Percentiles rank a stretch among this genome's conserved stretches.
Evolutionary conservation across 2,113 vertebrate genomes (phyloP).

Genomic region (Girardinichthys multiradiatus): DNA sequence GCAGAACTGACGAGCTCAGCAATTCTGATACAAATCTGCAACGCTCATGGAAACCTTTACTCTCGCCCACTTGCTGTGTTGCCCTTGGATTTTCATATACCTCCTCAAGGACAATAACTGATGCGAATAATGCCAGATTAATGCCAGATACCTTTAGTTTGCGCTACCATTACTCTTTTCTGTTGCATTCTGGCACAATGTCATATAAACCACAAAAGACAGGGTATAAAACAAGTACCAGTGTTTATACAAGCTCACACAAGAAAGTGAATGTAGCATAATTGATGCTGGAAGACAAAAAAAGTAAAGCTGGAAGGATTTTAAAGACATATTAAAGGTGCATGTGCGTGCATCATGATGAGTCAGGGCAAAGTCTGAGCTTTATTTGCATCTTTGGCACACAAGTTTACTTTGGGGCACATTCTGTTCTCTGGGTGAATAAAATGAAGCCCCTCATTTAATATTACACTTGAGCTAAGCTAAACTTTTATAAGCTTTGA

Average conservation of each 20-base stretch:
- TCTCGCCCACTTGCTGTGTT: constrained; percentile 36
- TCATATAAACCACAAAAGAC: constrained; percentile 5
- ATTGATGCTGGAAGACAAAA: neutral
- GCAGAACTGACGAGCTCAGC: constrained; percentile 59
- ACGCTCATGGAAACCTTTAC: constrained; percentile 46
- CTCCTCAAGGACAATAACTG: constrained; percentile 38
- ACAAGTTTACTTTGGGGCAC: constrained; percentile 4
- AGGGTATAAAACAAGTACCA: constrained; percentile 40
- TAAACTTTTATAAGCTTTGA: constrained; percentile 69
- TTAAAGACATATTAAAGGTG: neutral
- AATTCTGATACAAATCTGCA: constrained; percentile 71
- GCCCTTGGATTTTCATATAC: constrained; percentile 40
- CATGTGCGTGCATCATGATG: neutral
- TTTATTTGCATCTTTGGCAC: constrained; percentile 13
- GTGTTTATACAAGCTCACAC: constrained; percentile 42
- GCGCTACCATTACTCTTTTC: neutral
- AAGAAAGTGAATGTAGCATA: constrained; percentile 2
- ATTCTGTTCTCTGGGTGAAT: constrained; percentile 40
- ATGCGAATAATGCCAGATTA: neutral
- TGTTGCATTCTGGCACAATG: neutral
- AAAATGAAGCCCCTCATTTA: constrained; percentile 10
- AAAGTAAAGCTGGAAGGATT: neutral
- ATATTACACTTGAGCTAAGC: constrained; percentile 17
- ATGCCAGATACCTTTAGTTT: no score
- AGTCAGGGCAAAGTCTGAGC: constrained; percentile 6